These are phyloP conservation scores for Caenorhabditis brenneri DNA, from an alignment of 1,140 invertebrate genomes.

Conservation along the genomic window DNA sequence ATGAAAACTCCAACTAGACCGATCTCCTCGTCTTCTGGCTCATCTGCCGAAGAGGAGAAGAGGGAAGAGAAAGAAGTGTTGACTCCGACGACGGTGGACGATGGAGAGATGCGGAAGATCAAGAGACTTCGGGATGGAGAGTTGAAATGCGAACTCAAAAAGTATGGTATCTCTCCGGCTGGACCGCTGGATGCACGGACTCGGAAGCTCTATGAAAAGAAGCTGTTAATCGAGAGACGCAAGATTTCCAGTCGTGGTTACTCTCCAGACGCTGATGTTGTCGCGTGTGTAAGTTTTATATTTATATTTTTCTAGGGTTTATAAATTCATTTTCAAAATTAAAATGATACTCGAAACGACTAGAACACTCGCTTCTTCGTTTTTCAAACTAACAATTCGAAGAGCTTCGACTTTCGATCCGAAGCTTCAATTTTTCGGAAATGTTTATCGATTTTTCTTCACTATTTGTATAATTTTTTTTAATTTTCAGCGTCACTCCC, in stretches of 20 bases:
- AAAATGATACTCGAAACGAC: background rate
- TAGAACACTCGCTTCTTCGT: too few relatives aligned
- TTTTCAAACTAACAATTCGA: too few relatives aligned
- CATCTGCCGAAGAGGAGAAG: too few relatives aligned
- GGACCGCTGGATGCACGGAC: background rate
- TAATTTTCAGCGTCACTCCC: background rate
- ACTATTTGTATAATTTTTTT: background rate
- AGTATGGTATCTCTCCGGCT: background rate
- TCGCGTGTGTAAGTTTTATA: constrained; percentile 24
- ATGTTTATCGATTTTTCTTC: too few relatives aligned
- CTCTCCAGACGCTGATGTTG: background rate
- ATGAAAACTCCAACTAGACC: background rate
- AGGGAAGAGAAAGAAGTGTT: too few relatives aligned
- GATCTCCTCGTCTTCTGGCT: too few relatives aligned
- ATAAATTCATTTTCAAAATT: background rate
- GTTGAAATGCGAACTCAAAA: constrained; percentile 11
- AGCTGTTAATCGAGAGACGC: constrained; percentile 3
- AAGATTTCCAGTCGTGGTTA: constrained; percentile 14
- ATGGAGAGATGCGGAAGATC: constrained; percentile 12
- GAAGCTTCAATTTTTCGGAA: too few relatives aligned
- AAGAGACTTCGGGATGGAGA: background rate
- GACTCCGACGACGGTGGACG: background rate
- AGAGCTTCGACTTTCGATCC: too few relatives aligned
- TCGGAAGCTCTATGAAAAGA: constrained; percentile 4
- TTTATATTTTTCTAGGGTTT: too few relatives aligned